Evolutionary conservation across 2,888 invertebrate genomes (phyloP).

Genomic region (Heteromurus nitidus): DNA sequence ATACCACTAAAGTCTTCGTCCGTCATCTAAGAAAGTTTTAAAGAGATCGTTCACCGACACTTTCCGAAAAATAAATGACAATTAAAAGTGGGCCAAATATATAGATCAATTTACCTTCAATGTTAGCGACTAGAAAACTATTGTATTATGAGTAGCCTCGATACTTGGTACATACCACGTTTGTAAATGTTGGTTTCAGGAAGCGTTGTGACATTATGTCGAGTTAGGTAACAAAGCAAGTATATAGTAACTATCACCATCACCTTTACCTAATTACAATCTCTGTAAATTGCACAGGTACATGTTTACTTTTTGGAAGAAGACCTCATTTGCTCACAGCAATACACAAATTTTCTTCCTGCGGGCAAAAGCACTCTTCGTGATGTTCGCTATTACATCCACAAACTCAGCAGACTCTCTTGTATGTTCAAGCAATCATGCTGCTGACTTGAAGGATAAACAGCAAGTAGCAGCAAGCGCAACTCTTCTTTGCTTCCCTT

Average conservation of each 20-base stretch:
- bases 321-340: constrained; percentile 40
- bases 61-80: background rate
- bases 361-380: constrained; percentile 4
- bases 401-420: constrained; percentile 6
- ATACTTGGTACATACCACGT: constrained; percentile 1
- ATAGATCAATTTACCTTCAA: constrained; percentile 6
- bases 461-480: no score
- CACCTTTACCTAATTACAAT: constrained; percentile 40
- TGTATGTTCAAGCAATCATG: constrained; percentile 10
- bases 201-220: constrained; percentile 45
- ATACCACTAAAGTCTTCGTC: constrained; percentile 57
- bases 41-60: background rate
- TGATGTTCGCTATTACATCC: constrained; percentile 39
- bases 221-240: constrained; percentile 24
- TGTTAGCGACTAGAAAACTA: constrained; percentile 29
- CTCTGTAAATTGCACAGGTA: constrained; percentile 50
- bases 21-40: constrained; percentile 29
- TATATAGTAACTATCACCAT: constrained; percentile 15
- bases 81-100: background rate
- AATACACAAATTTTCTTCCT: constrained; percentile 2
- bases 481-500: no score
- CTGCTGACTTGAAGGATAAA: background rate
- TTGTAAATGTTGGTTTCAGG: constrained; percentile 48
- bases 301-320: constrained; percentile 48
- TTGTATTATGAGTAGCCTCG: constrained; percentile 3